These are phyloP conservation scores for Helicolenus hilgendorfi DNA, from an alignment of 2,797 vertebrate species.

Conservation along the genomic window DNA sequence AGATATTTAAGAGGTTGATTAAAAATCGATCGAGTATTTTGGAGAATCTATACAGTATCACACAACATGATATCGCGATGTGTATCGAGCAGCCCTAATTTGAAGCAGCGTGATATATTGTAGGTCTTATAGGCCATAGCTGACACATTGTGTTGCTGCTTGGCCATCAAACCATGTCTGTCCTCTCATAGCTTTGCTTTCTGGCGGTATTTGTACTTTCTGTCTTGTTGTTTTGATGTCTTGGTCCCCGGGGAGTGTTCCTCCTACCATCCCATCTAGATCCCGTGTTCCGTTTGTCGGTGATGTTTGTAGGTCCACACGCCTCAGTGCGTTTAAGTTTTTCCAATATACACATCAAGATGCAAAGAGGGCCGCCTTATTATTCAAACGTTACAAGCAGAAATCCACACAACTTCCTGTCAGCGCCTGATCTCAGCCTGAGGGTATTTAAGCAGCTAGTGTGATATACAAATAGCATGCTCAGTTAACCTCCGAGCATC, in stretches of 20 bases:
- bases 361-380: neutral
- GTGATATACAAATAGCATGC: slow-evolving; percentile 56
- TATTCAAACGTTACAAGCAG: slow-evolving; percentile 10
- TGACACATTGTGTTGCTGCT: neutral
- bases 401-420: slow-evolving; percentile 40
- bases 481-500: slow-evolving; percentile 34
- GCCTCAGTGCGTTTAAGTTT: neutral
- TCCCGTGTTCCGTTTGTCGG: neutral
- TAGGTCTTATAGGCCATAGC: neutral
- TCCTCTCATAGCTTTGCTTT: neutral
- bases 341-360: slow-evolving; percentile 10
- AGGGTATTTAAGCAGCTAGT: slow-evolving; percentile 59
- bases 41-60: no score
- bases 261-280: neutral
- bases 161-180: neutral
- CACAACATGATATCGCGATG: no score
- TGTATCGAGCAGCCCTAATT: neutral
- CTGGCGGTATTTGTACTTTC: neutral
- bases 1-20: no score
- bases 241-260: neutral
- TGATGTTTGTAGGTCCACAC: slow-evolving; percentile 6
- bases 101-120: neutral
- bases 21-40: no score
- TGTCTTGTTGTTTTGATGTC: neutral
- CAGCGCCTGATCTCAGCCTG: slow-evolving; percentile 26